phyloP scores from a whole-genome alignment of 2,797 vertebrate genomes.

The Gobio occitaniae region DNA sequence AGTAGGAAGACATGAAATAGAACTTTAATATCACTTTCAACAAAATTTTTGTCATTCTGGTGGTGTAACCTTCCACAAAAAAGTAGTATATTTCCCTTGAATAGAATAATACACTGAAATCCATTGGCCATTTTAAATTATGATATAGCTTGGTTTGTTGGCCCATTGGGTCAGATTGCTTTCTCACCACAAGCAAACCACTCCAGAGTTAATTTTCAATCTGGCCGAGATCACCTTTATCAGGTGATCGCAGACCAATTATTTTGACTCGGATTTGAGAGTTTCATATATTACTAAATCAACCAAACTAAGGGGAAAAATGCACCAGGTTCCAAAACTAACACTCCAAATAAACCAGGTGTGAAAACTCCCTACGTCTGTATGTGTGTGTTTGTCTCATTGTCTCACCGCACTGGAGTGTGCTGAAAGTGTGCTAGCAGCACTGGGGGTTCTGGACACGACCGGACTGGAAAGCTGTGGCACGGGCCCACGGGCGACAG shows the following conservation, averaged over 20 bases:
- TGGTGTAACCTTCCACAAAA: background rate
- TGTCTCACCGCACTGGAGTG: constrained; percentile 88
- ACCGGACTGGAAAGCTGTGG: constrained; percentile 87
- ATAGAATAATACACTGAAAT: background rate
- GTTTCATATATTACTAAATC: too few species aligned
- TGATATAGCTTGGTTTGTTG: background rate
- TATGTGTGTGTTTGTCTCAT: constrained; percentile 66
- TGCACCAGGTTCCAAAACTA: background rate
- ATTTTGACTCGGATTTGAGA: background rate
- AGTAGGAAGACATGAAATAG: background rate
- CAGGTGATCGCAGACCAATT: background rate
- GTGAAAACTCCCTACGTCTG: background rate
- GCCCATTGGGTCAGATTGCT: background rate
- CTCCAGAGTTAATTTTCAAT: background rate
- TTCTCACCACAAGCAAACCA: background rate
- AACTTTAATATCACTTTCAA: constrained; percentile 1
- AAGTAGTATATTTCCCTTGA: background rate
- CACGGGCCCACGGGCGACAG: constrained; percentile 88
- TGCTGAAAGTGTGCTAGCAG: constrained; percentile 92
- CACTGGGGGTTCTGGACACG: constrained; percentile 92
- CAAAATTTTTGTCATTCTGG: background rate
- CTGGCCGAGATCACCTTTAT: too few species aligned
- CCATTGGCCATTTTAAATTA: background rate
- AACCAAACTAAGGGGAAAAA: background rate
- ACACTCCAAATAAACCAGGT: background rate